These are phyloP conservation scores for Anisognathus igniventris DNA, from an alignment of 2,797 vertebrate species.

Conservation along the genomic window DNA sequence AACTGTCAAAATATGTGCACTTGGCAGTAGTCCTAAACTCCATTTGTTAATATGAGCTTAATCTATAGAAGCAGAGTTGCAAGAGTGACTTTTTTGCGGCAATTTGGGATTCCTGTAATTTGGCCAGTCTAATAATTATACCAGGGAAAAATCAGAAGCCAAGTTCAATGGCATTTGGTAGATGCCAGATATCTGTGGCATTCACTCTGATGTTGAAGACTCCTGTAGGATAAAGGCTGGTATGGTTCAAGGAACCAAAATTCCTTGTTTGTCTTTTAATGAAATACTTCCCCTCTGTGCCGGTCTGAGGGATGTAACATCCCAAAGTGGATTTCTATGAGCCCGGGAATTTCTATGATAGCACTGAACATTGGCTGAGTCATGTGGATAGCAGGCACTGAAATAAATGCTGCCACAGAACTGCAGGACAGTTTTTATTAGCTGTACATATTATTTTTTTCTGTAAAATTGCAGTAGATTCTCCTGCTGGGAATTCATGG, in stretches of 20 bases:
- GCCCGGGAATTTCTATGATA: background rate
- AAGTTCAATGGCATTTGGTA: background rate
- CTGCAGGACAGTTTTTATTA: background rate
- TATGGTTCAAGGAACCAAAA: background rate
- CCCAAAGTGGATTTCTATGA: background rate
- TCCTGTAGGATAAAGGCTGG: background rate
- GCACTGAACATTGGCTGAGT: background rate
- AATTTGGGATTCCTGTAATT: background rate
- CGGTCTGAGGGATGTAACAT: rapidly evolving
- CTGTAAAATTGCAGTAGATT: background rate
- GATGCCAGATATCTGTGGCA: background rate
- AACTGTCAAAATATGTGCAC: background rate
- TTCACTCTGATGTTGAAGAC: background rate
- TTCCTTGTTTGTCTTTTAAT: background rate
- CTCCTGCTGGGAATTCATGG: background rate
- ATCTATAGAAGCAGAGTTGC: background rate
- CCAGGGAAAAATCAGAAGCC: background rate
- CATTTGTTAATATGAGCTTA: background rate
- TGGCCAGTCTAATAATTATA: background rate
- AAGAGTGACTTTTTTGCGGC: background rate
- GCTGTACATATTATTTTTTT: background rate
- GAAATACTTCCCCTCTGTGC: background rate
- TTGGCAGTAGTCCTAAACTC: background rate
- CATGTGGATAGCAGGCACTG: background rate
- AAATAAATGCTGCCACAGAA: background rate